phyloP scores from a whole-genome alignment of 1,140 invertebrate species.

The Penaeus vannamei region DNA sequence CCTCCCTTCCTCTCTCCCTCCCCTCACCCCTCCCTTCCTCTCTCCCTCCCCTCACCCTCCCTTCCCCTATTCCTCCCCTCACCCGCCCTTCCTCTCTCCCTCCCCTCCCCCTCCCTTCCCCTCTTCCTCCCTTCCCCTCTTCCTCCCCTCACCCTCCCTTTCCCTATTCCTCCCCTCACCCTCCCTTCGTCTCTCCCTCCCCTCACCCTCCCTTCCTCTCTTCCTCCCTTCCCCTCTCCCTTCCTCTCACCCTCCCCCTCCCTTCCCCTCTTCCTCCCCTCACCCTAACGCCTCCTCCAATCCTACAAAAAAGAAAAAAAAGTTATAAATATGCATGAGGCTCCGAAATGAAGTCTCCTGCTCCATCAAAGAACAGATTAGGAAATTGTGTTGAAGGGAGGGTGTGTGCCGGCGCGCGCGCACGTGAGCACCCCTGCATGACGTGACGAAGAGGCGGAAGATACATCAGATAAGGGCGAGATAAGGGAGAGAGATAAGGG shows the following conservation, averaged over 20 bases:
- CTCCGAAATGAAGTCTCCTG: slow-evolving; percentile 1
- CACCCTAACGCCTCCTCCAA: background rate
- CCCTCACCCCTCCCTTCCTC: too few relatives aligned
- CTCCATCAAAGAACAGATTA: slow-evolving; percentile 20
- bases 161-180: background rate
- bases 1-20: too few relatives aligned
- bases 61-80: too few relatives aligned
- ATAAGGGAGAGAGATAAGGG: too few relatives aligned
- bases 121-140: background rate
- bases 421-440: too few relatives aligned
- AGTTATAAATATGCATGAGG: slow-evolving; percentile 49
- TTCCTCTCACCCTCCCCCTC: background rate
- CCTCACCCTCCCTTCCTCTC: background rate
- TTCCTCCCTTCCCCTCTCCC: background rate
- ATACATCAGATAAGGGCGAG: too few relatives aligned
- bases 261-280: too few relatives aligned
- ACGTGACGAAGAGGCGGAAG: too few relatives aligned
- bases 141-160: background rate
- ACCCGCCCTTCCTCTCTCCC: background rate
- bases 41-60: too few relatives aligned
- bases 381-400: too few relatives aligned
- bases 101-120: background rate
- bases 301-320: background rate
- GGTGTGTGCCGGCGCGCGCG: too few relatives aligned
- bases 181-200: too few relatives aligned